Evolutionary conservation across 1,140 invertebrate species (phyloP).

Genomic region (Steinernema feltiae): DNA sequence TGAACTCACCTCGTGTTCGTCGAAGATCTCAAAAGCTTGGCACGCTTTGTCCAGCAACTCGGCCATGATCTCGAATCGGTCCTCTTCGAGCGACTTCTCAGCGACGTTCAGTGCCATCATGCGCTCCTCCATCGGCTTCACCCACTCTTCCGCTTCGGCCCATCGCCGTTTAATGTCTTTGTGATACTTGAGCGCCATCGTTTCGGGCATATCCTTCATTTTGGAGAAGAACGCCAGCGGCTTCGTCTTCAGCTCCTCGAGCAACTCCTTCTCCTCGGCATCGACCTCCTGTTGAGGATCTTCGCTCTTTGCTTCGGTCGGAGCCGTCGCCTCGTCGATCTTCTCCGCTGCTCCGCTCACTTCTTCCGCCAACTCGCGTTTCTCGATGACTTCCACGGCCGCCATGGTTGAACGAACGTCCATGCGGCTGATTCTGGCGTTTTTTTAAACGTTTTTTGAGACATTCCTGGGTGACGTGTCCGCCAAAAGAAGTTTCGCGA

Average conservation of each 20-base stretch:
- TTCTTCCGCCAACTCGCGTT: not conserved
- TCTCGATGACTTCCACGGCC: not conserved
- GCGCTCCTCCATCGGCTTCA: constrained; percentile 39
- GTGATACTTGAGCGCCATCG: constrained; percentile 24
- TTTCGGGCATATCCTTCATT: constrained; percentile 24
- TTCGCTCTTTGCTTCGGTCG: not conserved
- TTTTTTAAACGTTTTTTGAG: not conserved
- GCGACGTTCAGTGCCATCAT: constrained; percentile 32
- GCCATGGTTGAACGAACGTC: not conserved
- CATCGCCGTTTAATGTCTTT: constrained; percentile 43
- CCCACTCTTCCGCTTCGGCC: constrained; percentile 31
- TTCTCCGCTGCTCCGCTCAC: not conserved
- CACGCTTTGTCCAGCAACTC: constrained; percentile 47
- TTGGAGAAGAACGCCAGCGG: constrained; percentile 25
- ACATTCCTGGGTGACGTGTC: not conserved
- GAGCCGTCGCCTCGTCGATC: not conserved
- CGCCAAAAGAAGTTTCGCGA: no score
- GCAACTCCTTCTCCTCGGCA: constrained; percentile 23
- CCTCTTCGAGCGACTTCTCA: constrained; percentile 48
- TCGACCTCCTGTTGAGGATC: not conserved
- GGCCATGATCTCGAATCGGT: constrained; percentile 46
- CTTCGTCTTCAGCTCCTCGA: constrained; percentile 25
- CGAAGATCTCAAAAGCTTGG: constrained; percentile 47
- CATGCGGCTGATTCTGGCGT: not conserved
- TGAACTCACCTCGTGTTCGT: constrained; percentile 41